Base-by-base conservation (phyloP, 1,140 invertebrate species). In the Calephelis virginiensis region DNA sequence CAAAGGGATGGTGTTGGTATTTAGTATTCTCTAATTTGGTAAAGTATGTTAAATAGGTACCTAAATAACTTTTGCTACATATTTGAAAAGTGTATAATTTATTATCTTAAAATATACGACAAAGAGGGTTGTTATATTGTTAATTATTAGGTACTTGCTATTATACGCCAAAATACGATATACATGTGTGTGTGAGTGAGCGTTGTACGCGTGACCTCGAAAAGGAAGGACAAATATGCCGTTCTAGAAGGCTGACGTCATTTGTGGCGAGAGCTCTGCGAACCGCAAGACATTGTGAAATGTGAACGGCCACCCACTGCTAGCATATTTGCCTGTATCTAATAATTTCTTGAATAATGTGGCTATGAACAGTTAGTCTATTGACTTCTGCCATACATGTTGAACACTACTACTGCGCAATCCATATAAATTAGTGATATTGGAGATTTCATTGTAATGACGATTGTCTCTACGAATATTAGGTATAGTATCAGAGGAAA, bases 161-260 rank as follows among this genome's bases (percentile, higher is more conserved):
- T 79, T 80, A 82, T 82, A 83, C 83, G 82, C 77, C 79, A 78
- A 73, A 46, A 61, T 43, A 53, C 49, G n/a, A 64, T 76, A 74
- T 61, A 67, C 78, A 75, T 85, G 76, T 74, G 81, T 79, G 86
- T 88, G 88, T 88, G 84, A 80, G 86, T 89, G 77, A 82, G 79
- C 80, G 70, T 82, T 72, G 75, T 77, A 85, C 83, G 76, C 79
- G 82, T 89, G 88, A 90, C 88, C 88, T 88, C 86, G 84, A 85
- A 80, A 84, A 82, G 83, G 76, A 84, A 88, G 82, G 83, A 86
- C 81, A 83, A 74, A 50, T 63, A 47, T 82, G 78, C 80, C 76
- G 79, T 88, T 90, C 84, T 87, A 90, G 85, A 90, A 90, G 77
- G 78, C 76, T 89, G 86, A 89, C 88, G 88, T 90, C 88, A 90